Percentiles rank a stretch among this genome's conserved stretches.
Conservation (phyloP, 2,797 vertebrate species). For the Pseudochaenichthys georgianus region DNA sequence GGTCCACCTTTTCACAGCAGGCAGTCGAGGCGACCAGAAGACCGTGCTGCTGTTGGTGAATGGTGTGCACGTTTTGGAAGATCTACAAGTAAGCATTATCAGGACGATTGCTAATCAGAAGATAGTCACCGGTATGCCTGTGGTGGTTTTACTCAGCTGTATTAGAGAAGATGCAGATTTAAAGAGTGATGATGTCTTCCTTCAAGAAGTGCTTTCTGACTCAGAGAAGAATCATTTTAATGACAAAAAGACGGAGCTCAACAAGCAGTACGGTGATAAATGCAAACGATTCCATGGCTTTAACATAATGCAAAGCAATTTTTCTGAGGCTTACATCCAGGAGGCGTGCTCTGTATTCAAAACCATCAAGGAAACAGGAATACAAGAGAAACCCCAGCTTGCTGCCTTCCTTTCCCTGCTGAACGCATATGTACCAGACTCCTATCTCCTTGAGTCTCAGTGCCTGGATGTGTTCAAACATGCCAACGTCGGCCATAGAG, state of each 20-base stretch:
- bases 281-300: slow-evolving; percentile 26
- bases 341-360: not conserved
- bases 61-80: not conserved
- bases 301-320: slow-evolving; percentile 53
- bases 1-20: slow-evolving; percentile 43
- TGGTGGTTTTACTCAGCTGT: slow-evolving; percentile 38
- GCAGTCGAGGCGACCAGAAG: accelerated
- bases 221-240: not conserved
- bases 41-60: slow-evolving; percentile 56
- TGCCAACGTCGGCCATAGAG: too few species aligned
- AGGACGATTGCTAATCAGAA: accelerated
- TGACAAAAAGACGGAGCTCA: not conserved
- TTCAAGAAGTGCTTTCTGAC: not conserved
- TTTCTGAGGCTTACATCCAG: slow-evolving; percentile 4
- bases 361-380: accelerated
- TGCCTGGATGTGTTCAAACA: slow-evolving; percentile 24
- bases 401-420: slow-evolving; percentile 26
- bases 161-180: not conserved
- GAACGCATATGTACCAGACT: slow-evolving; percentile 45
- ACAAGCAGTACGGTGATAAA: accelerated
- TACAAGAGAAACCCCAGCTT: slow-evolving; percentile 15
- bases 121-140: accelerated
- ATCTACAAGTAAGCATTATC: slow-evolving; percentile 13
- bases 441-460: slow-evolving; percentile 50
- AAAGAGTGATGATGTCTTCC: not conserved